These are phyloP conservation scores for Bilobella aurantiaca DNA, from an alignment of 1,140 invertebrate species.

Conservation along the genomic window DNA sequence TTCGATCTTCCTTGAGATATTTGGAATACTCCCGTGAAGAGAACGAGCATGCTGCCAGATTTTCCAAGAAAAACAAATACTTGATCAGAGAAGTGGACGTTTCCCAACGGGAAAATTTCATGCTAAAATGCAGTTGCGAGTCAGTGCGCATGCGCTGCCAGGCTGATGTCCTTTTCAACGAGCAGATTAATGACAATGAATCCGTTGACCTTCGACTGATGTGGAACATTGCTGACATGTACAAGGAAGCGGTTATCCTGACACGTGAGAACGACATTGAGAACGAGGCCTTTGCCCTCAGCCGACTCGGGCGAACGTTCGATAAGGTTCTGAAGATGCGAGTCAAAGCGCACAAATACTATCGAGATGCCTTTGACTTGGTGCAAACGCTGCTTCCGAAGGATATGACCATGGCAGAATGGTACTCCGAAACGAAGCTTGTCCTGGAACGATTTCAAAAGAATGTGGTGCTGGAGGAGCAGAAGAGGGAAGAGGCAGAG, in stretches of 20 bases:
- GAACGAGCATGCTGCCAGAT: background rate
- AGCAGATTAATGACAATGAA: background rate
- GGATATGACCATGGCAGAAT: background rate
- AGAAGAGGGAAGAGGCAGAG: background rate
- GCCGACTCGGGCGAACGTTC: constrained; percentile 1
- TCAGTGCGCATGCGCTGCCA: background rate
- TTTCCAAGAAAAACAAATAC: background rate
- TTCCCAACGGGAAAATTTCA: background rate
- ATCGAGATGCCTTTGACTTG: constrained; percentile 15
- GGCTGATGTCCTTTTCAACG: background rate
- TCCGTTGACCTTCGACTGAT: constrained; percentile 6
- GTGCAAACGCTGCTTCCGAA: constrained; percentile 1
- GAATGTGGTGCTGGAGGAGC: background rate
- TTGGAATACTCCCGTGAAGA: constrained; percentile 5
- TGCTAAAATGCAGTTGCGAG: background rate
- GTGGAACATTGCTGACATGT: constrained; percentile 13
- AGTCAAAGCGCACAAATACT: constrained; percentile 3
- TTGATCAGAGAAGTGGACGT: background rate
- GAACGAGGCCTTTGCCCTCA: constrained; percentile 11
- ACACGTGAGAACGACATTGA: constrained; percentile 12
- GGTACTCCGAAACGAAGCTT: constrained; percentile 5
- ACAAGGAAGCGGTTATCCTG: constrained; percentile 1
- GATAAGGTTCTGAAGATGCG: constrained; percentile 9
- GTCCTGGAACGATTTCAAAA: constrained; percentile 7
- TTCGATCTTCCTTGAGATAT: too few relatives aligned